Evolutionary conservation across 1,140 invertebrate genomes (phyloP), one percentile per base, ranked within the genome.

Genomic region (Mycetomoellerius zeteki): DNA sequence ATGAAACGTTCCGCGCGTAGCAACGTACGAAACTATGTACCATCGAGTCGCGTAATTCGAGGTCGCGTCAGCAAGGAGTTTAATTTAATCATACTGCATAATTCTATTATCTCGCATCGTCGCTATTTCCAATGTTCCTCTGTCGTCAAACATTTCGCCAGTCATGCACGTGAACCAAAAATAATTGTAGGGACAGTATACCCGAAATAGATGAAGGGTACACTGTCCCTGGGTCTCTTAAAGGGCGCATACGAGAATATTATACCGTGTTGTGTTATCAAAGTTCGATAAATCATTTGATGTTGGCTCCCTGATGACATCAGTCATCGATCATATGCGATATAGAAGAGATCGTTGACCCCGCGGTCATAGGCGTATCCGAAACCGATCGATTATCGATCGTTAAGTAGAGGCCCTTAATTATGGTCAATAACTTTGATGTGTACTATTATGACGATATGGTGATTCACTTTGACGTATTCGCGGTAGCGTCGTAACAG

Each of bases 261-360:
- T 37, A 54, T 76, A 69, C 37, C 71, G 76, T 60, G 58, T 33
- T 21, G 58, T 52, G 24, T 71, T 65, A 64, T 90, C 88, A 81
- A 56, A 87, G 80, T 73, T 10, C 88, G 52, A 90, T 90, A 90
- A 90, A 90, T 90, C 89, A 90, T 71, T 85, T 47, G 80, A 54
- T 30, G 76, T 52, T 85, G 62, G 56, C 37, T 76, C 75, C 71
- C 80, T 67, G 80, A 85, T 88, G 89, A 90, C 86, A 67, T 88
- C 67, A 80, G 50, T 89, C 86, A 90, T 90, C 88, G 89, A 90
- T 90, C 88, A 90, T 80, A 81, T 50, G 56, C 62, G 85, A 88
- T 88, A 87, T 67, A 77, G 88, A 84, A 89, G 43, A 73, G 89
- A 90, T 87, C 89, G 80, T 90, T 88, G 89, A 90, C 88, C 88